A percentile compares a stretch with the other conserved stretches of the same genome.
Evolutionary conservation across 2,113 vertebrate genomes (phyloP).

Genomic region (Sander lucioperca): DNA sequence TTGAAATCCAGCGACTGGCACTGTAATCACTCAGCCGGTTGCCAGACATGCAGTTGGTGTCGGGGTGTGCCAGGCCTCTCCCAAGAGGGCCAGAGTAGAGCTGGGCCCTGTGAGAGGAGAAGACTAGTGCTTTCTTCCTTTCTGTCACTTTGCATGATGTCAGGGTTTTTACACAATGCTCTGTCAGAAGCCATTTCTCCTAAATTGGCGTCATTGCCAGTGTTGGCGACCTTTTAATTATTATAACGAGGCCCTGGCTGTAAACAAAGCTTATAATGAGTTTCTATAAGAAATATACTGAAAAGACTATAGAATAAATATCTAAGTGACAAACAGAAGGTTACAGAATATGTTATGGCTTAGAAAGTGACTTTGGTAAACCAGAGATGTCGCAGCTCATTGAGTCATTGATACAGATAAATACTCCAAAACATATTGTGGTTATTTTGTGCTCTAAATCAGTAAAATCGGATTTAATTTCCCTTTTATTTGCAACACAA

Average conservation of each 20-base stretch:
- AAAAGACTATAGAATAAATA: not conserved
- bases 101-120: constrained; percentile 15
- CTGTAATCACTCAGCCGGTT: constrained; percentile 34
- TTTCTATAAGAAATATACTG: not conserved
- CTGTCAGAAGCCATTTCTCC: constrained; percentile 3
- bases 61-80: constrained; percentile 40
- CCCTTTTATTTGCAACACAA: not conserved
- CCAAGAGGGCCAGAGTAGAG: constrained; percentile 8
- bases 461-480: not conserved
- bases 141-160: constrained; percentile 19
- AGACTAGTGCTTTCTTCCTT: not conserved
- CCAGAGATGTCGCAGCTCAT: constrained; percentile 3
- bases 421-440: not conserved
- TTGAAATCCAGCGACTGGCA: constrained; percentile 47
- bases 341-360: not conserved
- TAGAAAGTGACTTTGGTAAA: not conserved
- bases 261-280: constrained; percentile 10
- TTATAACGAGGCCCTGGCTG: not conserved
- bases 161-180: not conserved
- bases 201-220: constrained; percentile 11
- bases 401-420: not conserved
- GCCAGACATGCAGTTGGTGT: constrained; percentile 36
- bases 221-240: not conserved
- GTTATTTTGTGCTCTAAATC: constrained; percentile 3
- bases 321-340: not conserved